Evolutionary conservation across 2,113 vertebrate genomes (phyloP).

Genomic region (Malurus elegans): DNA sequence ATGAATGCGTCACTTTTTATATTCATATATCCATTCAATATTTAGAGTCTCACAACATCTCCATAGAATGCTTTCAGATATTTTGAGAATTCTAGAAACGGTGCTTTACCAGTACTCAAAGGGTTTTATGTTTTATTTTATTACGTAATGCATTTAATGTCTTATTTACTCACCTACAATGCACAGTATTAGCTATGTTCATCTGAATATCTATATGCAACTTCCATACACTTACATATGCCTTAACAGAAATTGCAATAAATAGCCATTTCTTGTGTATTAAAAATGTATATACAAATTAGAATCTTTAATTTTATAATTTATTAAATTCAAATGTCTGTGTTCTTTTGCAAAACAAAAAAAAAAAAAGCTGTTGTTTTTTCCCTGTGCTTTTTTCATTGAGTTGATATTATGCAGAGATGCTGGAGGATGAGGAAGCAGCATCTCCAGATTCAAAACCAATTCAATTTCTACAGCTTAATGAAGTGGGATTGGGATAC

Average conservation of each 20-base stretch:
- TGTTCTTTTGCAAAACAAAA: conserved; percentile 81
- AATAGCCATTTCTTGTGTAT: conserved; percentile 78
- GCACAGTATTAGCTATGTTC: conserved; percentile 69
- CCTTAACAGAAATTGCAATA: conserved; percentile 73
- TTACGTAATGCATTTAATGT: conserved; percentile 61
- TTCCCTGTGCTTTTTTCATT: conserved; percentile 39
- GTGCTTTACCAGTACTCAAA: conserved; percentile 65
- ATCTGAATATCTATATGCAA: conserved; percentile 64
- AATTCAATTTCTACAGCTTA: not conserved
- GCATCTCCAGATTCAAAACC: not conserved
- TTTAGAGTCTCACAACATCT: conserved; percentile 44
- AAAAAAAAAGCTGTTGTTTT: conserved; percentile 30
- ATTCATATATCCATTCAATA: conserved; percentile 24
- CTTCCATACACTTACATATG: conserved; percentile 63
- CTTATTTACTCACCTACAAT: conserved; percentile 72
- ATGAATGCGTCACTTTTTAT: conserved; percentile 6
- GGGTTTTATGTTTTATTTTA: conserved; percentile 62
- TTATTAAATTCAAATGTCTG: conserved; percentile 90
- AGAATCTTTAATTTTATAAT: conserved; percentile 87
- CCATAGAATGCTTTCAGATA: conserved; percentile 52
- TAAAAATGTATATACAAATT: conserved; percentile 88
- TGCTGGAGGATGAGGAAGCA: not conserved
- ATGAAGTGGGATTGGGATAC: not conserved
- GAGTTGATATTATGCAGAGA: not conserved
- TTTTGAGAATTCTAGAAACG: conserved; percentile 39